Percentiles rank a stretch among this genome's conserved stretches.
Evolutionary conservation across 2,113 vertebrate genomes (phyloP).

Genomic region (Thalassarche chlororhynchos): DNA sequence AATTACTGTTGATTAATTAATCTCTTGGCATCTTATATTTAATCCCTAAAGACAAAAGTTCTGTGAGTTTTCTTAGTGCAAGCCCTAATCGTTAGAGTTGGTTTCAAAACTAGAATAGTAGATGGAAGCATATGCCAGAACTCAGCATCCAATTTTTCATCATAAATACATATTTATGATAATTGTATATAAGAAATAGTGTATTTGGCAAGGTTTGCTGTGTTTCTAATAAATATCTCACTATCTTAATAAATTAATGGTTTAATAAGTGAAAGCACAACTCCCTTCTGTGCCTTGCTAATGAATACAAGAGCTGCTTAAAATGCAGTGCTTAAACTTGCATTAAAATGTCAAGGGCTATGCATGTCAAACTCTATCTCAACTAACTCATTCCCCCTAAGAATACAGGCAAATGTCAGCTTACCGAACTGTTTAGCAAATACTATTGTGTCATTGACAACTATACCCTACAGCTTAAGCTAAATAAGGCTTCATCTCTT

Average conservation of each 20-base stretch:
- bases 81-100: neutral
- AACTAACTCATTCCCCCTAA: constrained; percentile 65
- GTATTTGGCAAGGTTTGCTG: neutral
- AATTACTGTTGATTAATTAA: constrained; percentile 41
- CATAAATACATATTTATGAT: neutral
- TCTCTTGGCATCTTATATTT: neutral
- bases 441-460: constrained; percentile 63
- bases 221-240: constrained; percentile 47
- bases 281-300: constrained; percentile 30
- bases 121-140: neutral
- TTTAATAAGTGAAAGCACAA: constrained; percentile 47
- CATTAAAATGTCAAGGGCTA: constrained; percentile 74
- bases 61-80: neutral
- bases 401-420: constrained; percentile 68
- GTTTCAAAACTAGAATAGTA: constrained; percentile 2
- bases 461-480: constrained; percentile 48
- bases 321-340: constrained; percentile 69
- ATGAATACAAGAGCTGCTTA: constrained; percentile 62
- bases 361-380: constrained; percentile 62
- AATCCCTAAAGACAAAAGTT: constrained; percentile 9
- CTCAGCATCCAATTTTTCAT: neutral
- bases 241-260: constrained; percentile 49
- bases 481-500: constrained; percentile 30
- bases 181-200: neutral
- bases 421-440: constrained; percentile 72